Evolutionary conservation across 2,797 vertebrate genomes (phyloP).

Genomic region (Spinibarbus caldwelli): DNA sequence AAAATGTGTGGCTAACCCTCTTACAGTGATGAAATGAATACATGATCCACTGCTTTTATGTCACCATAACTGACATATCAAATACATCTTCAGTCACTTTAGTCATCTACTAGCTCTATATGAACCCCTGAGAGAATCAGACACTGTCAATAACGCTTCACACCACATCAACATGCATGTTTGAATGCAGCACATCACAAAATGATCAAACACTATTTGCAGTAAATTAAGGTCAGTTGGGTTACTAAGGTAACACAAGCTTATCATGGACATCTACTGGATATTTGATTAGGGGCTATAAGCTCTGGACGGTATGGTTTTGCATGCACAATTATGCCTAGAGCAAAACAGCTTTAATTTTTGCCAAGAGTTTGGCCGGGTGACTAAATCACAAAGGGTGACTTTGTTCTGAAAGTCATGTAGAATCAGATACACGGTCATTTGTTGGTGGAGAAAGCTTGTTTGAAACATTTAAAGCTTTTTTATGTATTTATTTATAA

Average conservation of each 20-base stretch:
- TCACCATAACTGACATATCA: slow-evolving; percentile 35
- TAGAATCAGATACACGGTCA: background rate
- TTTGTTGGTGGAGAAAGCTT: background rate
- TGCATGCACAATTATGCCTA: slow-evolving; percentile 25
- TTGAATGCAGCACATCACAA: background rate
- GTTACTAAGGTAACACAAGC: slow-evolving; percentile 17
- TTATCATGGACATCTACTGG: slow-evolving; percentile 24
- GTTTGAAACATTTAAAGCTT: background rate
- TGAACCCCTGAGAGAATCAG: slow-evolving; percentile 29
- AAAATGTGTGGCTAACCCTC: slow-evolving; percentile 18
- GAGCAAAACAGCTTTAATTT: slow-evolving; percentile 10
- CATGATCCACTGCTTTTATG: slow-evolving; percentile 31
- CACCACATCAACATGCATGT: background rate
- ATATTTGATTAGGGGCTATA: slow-evolving; percentile 28
- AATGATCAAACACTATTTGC: background rate
- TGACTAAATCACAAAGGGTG: slow-evolving; percentile 1
- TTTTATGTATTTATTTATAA: too few species aligned
- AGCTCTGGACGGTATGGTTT: slow-evolving; percentile 28
- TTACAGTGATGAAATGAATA: slow-evolving; percentile 39
- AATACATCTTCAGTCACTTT: slow-evolving; percentile 20
- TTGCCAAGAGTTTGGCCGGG: background rate
- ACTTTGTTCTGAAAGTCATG: slow-evolving; percentile 24
- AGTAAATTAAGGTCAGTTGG: slow-evolving; percentile 7
- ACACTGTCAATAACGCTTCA: slow-evolving; percentile 10
- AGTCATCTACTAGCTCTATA: slow-evolving; percentile 11